These are phyloP conservation scores for Eulithis prunata DNA, from an alignment of 2,888 invertebrate genomes.

Conservation along the genomic window DNA sequence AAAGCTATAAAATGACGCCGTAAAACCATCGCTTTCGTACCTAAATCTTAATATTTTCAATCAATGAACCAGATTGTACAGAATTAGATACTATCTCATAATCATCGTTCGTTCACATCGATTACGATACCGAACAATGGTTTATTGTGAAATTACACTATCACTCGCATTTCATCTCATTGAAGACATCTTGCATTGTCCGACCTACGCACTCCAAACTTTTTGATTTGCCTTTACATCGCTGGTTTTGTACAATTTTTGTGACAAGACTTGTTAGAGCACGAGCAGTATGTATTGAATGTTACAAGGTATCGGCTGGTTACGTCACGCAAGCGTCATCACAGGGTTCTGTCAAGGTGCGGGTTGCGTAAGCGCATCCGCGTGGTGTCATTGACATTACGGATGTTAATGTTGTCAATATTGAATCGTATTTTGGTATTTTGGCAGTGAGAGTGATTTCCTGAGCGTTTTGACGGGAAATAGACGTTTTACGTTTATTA, in stretches of 20 bases:
- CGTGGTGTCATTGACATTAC: conserved; percentile 79
- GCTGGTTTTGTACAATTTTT: conserved; percentile 25
- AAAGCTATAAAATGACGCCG: conserved; percentile 52
- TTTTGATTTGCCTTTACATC: conserved; percentile 44
- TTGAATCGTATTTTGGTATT: conserved; percentile 61
- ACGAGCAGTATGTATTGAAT: conserved; percentile 42
- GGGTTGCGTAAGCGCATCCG: conserved; percentile 74
- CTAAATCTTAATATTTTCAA: conserved; percentile 50
- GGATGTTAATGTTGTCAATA: conserved; percentile 64
- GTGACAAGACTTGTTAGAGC: neutral
- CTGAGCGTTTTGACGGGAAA: conserved; percentile 17
- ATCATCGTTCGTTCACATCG: conserved; percentile 71
- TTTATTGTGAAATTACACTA: conserved; percentile 78
- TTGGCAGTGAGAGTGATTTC: conserved; percentile 56
- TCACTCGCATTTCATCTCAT: conserved; percentile 74
- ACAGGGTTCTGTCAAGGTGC: conserved; percentile 74
- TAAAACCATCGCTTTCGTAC: conserved; percentile 42
- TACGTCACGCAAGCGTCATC: conserved; percentile 67
- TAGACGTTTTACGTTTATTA: conserved; percentile 17
- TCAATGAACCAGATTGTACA: conserved; percentile 49
- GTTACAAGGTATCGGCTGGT: conserved; percentile 45
- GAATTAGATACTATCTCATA: conserved; percentile 56
- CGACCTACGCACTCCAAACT: conserved; percentile 47
- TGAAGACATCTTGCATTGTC: conserved; percentile 58
- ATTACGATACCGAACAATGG: conserved; percentile 71